Percentiles rank a stretch among this genome's conserved stretches.
phyloP scores from a whole-genome alignment of 2,888 invertebrate species.

The Orchesellides sinensis region DNA sequence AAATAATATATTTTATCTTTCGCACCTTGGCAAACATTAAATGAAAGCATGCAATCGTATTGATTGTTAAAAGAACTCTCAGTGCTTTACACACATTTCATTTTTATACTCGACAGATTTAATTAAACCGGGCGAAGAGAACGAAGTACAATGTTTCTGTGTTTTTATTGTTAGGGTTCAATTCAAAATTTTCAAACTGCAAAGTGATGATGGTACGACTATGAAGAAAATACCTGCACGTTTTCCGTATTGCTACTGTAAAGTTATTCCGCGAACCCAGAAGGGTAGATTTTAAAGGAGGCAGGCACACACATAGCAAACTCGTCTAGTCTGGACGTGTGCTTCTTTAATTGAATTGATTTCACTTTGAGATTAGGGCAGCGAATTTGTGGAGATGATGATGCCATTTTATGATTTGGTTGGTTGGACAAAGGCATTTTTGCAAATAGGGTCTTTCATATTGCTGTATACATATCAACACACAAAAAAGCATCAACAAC shows the following conservation, averaged over 20 bases:
- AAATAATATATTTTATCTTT: too few relatives aligned
- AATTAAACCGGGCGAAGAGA: neutral
- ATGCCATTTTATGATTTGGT: slow-evolving; percentile 31
- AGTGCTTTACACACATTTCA: neutral
- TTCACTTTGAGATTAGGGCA: slow-evolving; percentile 25
- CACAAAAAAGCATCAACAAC: slow-evolving; percentile 17
- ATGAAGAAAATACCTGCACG: neutral
- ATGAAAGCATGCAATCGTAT: too few relatives aligned
- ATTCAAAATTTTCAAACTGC: too few relatives aligned
- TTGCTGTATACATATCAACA: slow-evolving; percentile 19
- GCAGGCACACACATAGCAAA: too few relatives aligned
- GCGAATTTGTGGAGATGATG: neutral
- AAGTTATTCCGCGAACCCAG: too few relatives aligned
- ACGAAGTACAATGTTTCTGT: too few relatives aligned
- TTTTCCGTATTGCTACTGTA: neutral
- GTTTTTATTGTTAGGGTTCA: neutral
- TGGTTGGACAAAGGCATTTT: slow-evolving; percentile 22
- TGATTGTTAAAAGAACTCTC: too few relatives aligned
- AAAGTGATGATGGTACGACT: too few relatives aligned
- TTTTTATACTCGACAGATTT: neutral
- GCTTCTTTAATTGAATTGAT: slow-evolving; percentile 26
- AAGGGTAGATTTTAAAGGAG: too few relatives aligned
- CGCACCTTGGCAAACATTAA: too few relatives aligned
- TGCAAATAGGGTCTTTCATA: neutral
- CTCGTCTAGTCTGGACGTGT: neutral